These are phyloP conservation scores for Alentia gelatinosa DNA, from an alignment of 2,888 invertebrate genomes.

Conservation along the genomic window DNA sequence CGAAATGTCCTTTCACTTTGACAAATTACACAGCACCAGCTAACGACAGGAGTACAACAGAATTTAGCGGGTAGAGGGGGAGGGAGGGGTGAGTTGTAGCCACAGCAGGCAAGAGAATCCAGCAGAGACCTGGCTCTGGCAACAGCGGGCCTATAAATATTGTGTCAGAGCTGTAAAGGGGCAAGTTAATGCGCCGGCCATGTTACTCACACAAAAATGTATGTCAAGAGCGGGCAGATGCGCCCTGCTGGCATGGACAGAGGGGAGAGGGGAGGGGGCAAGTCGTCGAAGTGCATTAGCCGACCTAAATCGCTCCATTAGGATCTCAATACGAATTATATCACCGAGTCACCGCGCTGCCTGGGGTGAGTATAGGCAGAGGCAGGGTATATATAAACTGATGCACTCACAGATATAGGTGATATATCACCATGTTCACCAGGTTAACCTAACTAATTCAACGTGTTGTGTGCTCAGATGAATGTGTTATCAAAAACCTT, in stretches of 20 bases:
- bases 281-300: neutral
- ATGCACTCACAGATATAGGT: neutral
- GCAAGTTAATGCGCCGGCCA: slow-evolving; percentile 2
- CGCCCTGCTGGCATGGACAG: neutral
- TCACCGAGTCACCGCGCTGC: neutral
- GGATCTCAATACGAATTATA: slow-evolving; percentile 20
- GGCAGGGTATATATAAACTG: neutral
- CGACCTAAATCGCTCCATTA: neutral
- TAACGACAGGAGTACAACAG: no score
- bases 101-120: neutral
- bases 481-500: no score
- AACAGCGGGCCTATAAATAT: neutral
- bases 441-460: no score
- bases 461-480: no score
- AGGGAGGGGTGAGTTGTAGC: neutral
- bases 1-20: no score
- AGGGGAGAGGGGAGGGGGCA: neutral
- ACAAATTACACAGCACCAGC: no score
- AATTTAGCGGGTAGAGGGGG: neutral
- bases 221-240: neutral
- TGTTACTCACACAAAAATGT: neutral
- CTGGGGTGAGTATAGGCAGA: neutral
- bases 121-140: neutral
- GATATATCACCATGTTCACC: no score
- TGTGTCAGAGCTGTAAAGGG: neutral